phyloP scores from a whole-genome alignment of 2,888 invertebrate genomes.

The Serripes groenlandicus region DNA sequence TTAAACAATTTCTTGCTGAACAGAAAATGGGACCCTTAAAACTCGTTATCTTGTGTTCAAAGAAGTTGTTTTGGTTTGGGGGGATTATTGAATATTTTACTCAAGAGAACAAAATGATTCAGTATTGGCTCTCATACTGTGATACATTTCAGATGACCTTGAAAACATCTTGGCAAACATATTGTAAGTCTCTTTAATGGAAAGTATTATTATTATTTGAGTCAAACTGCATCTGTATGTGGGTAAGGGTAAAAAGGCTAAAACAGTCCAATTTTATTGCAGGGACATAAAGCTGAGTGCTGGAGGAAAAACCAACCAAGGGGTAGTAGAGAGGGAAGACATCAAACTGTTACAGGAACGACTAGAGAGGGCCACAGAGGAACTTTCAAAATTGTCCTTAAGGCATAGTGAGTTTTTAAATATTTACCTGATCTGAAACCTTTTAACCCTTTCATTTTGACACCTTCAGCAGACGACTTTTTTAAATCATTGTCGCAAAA shows the following conservation, averaged over 20 bases:
- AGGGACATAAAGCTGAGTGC: slow-evolving; percentile 54
- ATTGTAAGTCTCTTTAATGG: no score
- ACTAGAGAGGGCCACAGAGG: slow-evolving; percentile 68
- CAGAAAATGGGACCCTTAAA: no score
- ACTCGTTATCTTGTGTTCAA: no score
- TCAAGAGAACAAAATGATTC: no score
- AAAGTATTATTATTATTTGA: not conserved
- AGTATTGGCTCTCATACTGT: no score
- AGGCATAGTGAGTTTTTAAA: slow-evolving; percentile 17
- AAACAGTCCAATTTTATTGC: slow-evolving; percentile 18
- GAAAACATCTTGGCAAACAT: no score
- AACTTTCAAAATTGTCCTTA: slow-evolving; percentile 57
- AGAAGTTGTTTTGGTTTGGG: no score
- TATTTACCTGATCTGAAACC: not conserved
- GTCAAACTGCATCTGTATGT: no score
- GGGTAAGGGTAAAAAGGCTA: no score
- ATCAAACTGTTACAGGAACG: slow-evolving; percentile 52
- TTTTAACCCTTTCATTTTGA: not conserved
- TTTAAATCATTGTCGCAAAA: not conserved
- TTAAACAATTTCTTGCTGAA: no score
- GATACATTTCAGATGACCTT: no score
- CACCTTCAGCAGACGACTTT: not conserved
- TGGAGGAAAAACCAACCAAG: slow-evolving; percentile 30
- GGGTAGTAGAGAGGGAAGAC: slow-evolving; percentile 29
- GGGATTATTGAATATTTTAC: no score